Percentiles rank a stretch among this genome's conserved stretches.
Evolutionary conservation across 2,888 invertebrate species (phyloP).

Genomic region (Tetragnatha montana): DNA sequence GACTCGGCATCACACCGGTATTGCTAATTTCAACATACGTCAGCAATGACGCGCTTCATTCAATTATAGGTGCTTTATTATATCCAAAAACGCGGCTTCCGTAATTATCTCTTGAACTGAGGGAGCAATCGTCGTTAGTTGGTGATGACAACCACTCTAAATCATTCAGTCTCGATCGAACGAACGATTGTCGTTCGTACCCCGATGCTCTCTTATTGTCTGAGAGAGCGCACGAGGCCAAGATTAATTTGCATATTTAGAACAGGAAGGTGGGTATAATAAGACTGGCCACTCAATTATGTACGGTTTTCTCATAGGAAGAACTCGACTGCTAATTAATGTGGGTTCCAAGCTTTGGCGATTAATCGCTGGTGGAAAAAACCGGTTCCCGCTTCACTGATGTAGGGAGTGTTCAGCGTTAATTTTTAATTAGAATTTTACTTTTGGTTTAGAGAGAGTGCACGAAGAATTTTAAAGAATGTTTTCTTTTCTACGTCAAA

Average conservation of each 20-base stretch:
- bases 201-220: not conserved
- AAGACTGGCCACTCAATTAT: not conserved
- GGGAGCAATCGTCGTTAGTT: not conserved
- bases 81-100: not conserved
- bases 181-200: not conserved
- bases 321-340: not conserved
- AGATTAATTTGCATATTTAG: slow-evolving; percentile 21
- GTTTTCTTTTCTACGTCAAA: too few relatives aligned
- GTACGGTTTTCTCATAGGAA: not conserved
- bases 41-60: not conserved
- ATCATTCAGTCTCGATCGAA: not conserved
- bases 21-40: too few relatives aligned
- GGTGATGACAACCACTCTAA: not conserved
- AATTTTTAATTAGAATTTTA: too few relatives aligned
- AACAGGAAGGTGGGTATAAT: not conserved
- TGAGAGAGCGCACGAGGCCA: not conserved
- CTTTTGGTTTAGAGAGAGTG: too few relatives aligned
- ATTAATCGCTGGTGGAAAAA: not conserved
- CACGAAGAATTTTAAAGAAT: too few relatives aligned
- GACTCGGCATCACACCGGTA: too few relatives aligned
- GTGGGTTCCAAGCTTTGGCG: not conserved
- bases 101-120: not conserved
- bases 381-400: not conserved
- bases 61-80: not conserved
- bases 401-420: too few relatives aligned